Base-by-base conservation (phyloP, 2,113 vertebrate genomes). In the Chaetura pelagica region DNA sequence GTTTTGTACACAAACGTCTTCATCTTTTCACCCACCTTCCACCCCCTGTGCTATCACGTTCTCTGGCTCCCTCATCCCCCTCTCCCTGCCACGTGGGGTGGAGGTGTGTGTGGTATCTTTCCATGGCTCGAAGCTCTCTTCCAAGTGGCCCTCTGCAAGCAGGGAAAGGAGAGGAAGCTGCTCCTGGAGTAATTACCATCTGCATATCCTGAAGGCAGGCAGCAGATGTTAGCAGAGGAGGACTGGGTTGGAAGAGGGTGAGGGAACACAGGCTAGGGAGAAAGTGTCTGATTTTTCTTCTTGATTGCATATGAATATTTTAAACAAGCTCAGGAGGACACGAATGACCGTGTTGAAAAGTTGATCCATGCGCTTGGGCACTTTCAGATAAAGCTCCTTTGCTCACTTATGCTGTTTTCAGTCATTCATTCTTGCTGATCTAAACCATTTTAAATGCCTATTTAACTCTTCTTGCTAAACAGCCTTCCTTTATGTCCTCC, bases 181-280 rank as follows among this genome's bases (percentile, higher is more conserved):
- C 97, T 98, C 95, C 98, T 91, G 97, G 96, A 98, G 98, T 98
- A 98, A 98, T 99, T 98, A 98, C 98, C 97, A 98, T 98, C 98
- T 97, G 97, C 97, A 96, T 98, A 98, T 98, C 98, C 98, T 88
- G 97, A 97, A 98, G 98, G 97, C 98, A 96, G 98, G 97, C 97
- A 97, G 98, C 98, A 98, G 98, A 98, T 99, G 98, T 98, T 98
- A 96, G 75, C 91, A 97, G 97, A 97, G 98, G 96, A 95, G 84
- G 74, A 97, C 97, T 0, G 19, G 64, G 44, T 96, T 96, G 89
- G 96, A 96, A 97, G 94, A 95, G 96, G 89, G 71, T 76, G 92
- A 95, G 88, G 82, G 81, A 93, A 64, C 35, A 58, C 64, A 86
- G 73, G 35, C 79, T 84, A 55, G 42, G 57, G 77, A 63, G 85